These are phyloP conservation scores for Caenorhabditis briggsae DNA, from an alignment of 1,140 invertebrate genomes.

Conservation along the genomic window DNA sequence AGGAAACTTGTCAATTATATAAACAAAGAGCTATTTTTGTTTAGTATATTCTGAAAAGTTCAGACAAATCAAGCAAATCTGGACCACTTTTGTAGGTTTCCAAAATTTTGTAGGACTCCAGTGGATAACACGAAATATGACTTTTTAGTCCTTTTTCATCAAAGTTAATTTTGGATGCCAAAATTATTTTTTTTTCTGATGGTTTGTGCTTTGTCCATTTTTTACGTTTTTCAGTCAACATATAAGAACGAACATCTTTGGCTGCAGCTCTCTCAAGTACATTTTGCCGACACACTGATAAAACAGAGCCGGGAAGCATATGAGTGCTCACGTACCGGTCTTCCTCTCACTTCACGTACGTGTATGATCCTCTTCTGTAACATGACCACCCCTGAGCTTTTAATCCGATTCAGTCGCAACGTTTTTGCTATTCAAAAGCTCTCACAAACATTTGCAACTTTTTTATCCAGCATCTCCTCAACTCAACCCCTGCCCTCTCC, in stretches of 20 bases:
- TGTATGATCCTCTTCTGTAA: constrained; percentile 10
- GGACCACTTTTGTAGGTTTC: no score
- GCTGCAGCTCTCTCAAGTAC: constrained; percentile 23
- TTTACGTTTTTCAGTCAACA: background rate
- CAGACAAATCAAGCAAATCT: no score
- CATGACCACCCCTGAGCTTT: constrained; percentile 54
- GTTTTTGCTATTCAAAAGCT: constrained; percentile 6
- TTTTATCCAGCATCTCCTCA: constrained; percentile 25
- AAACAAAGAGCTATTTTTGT: no score
- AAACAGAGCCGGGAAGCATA: constrained; percentile 8
- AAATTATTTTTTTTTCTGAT: no score
- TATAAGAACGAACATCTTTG: constrained; percentile 8
- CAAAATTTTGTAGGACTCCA: no score
- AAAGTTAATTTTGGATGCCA: no score
- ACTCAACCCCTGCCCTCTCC: background rate
- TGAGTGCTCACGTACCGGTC: constrained; percentile 53
- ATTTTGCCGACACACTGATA: constrained; percentile 42
- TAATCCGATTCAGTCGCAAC: constrained; percentile 54
- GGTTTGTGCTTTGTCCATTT: background rate
- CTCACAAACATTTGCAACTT: constrained; percentile 47
- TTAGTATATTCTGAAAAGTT: no score
- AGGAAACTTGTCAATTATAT: no score
- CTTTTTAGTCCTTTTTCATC: no score
- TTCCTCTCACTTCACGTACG: background rate
- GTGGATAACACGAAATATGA: no score